Percentiles rank a stretch among this genome's conserved stretches.
Conservation (phyloP, 2,113 vertebrate genomes). For the Megaceryle maxima region DNA sequence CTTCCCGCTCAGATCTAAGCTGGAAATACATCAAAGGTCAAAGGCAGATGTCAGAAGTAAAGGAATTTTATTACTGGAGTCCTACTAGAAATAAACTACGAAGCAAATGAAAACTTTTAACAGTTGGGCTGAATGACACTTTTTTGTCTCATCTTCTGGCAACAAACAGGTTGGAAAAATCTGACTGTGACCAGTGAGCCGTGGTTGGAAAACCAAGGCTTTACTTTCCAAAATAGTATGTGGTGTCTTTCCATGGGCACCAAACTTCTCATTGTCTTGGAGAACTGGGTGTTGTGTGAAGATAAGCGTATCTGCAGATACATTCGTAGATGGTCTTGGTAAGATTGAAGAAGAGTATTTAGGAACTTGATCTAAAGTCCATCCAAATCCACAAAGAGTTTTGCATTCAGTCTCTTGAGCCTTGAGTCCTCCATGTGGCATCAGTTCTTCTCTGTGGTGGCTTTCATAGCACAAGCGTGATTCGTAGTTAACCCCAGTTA, state of each 20-base stretch:
- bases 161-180: background rate
- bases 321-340: background rate
- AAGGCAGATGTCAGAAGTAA: background rate
- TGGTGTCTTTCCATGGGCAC: background rate
- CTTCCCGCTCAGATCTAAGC: background rate
- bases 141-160: background rate
- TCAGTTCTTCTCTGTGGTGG: accelerated
- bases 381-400: background rate
- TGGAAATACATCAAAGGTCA: background rate
- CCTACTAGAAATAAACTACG: background rate
- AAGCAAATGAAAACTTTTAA: background rate
- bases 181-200: background rate
- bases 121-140: background rate
- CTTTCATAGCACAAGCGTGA: accelerated
- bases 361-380: background rate
- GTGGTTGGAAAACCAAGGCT: background rate
- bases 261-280: background rate
- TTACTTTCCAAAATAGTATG: background rate
- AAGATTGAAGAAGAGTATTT: background rate
- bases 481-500: background rate
- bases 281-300: background rate
- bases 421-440: background rate
- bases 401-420: background rate
- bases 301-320: background rate
- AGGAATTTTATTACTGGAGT: constrained; percentile 3